Percentiles rank a stretch among this genome's conserved stretches.
These are phyloP conservation scores for Itoplectis maculator DNA, from an alignment of 2,888 invertebrate species.

Conservation along the genomic window DNA sequence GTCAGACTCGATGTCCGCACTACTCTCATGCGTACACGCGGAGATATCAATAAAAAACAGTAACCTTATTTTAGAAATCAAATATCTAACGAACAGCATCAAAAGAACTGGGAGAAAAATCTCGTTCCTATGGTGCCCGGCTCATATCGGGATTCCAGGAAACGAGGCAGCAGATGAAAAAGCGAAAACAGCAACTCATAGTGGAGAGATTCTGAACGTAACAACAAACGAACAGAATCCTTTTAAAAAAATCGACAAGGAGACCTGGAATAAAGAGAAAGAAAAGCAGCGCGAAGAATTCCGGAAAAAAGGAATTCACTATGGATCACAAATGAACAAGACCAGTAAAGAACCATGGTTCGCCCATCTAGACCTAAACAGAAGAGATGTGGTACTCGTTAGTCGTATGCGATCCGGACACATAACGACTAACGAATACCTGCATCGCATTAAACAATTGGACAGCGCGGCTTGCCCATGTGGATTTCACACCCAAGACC, in stretches of 20 bases:
- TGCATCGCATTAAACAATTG: conserved; percentile 13
- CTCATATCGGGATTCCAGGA: conserved; percentile 10
- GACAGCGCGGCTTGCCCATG: conserved; percentile 19
- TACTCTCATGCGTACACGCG: background rate
- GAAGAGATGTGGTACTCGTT: conserved; percentile 4
- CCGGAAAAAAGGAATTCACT: background rate
- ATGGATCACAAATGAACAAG: background rate
- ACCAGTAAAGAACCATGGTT: background rate
- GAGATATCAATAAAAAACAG: background rate
- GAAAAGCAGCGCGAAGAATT: conserved; percentile 6
- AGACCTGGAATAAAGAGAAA: conserved; percentile 3
- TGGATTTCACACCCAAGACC: conserved; percentile 7
- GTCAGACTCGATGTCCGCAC: background rate
- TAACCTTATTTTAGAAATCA: background rate
- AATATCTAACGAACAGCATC: background rate
- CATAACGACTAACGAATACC: conserved; percentile 18
- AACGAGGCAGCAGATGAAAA: conserved; percentile 16
- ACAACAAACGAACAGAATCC: background rate
- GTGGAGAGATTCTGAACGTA: background rate
- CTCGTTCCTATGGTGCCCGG: conserved; percentile 13
- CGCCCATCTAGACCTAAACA: background rate
- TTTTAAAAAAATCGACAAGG: conserved; percentile 20
- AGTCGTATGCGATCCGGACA: conserved; percentile 25
- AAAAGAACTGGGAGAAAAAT: background rate
- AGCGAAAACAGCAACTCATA: background rate